Evolutionary conservation across 2,888 invertebrate species (phyloP), one percentile per base, ranked within the genome.

Genomic region (Galerucella pusilla): DNA sequence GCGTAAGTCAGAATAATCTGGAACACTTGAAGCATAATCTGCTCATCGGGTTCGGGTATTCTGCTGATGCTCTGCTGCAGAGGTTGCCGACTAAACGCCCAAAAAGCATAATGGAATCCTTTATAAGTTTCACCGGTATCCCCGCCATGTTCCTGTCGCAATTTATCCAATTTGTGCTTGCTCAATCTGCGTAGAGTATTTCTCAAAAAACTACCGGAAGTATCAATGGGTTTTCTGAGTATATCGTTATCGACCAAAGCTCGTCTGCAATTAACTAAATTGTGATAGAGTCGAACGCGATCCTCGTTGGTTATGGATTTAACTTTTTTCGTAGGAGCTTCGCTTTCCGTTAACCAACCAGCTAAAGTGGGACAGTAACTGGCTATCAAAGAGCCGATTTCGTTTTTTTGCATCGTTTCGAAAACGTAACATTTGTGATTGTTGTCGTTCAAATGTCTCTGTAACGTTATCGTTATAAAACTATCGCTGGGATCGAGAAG

Each of bases 401-500:
- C 97, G 82, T 94, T 93, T 87, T 97, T 97, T 83, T 96, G 95
- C 0, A 91, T 88, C 0, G 97, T 97, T 87, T 97, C 97, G 83
- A 98, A 95, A 20, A 97, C 97, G 87, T 97, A 97, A 88, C 97
- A 97, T 83, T 96, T 95, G 85, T 94, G 93, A 81, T 89, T 90
- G 42, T 87, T 93, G 86, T 87, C 94, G 64, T 92, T 92, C 79
- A 90, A 88, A 79, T 90, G 89, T 76, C 96, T 91, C 79, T 95
- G 92, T 68, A 98, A 89, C 74, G 96, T 96, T 81, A 98, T 93
- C 0, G 97, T 97, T 61, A 98, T 93, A 80, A 97, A 96, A 84
- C 94, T 94, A 87, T 98, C 97, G 81, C 96, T 96, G 0, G 97
- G 96, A 86, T 97, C 97, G 81, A 97, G 89, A 87, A 96, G 92